Conservation (phyloP, 2,888 invertebrate genomes). For the Nemotelus nigrinus region DNA sequence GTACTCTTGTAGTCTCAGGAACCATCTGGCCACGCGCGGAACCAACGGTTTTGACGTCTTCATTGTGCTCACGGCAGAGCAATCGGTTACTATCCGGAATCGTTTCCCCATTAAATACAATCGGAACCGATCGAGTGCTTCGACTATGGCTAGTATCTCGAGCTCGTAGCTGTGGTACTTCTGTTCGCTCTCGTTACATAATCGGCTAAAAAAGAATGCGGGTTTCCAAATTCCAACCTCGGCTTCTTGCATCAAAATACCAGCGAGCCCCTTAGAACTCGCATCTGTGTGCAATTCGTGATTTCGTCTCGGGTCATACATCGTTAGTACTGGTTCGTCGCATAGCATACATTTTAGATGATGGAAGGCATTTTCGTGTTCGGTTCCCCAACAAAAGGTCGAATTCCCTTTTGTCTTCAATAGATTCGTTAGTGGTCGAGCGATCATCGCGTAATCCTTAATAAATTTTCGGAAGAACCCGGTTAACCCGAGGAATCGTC, state of each 20-base stretch:
- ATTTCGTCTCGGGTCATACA: conserved; percentile 49
- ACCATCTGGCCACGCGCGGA: conserved; percentile 57
- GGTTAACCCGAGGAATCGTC: conserved; percentile 55
- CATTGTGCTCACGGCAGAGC: conserved; percentile 49
- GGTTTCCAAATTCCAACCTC: conserved; percentile 55
- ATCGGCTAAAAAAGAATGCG: conserved; percentile 54
- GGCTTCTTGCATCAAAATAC: conserved; percentile 42
- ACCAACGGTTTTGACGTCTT: conserved; percentile 47
- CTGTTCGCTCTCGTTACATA: conserved; percentile 53
- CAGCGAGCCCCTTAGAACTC: too few relatives aligned
- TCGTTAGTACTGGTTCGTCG: conserved; percentile 50
- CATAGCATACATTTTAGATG: conserved; percentile 47
- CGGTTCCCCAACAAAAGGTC: conserved; percentile 40
- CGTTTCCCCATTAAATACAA: conserved; percentile 43
- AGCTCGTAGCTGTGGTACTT: conserved; percentile 54
- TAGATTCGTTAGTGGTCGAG: conserved; percentile 52
- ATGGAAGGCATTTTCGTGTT: conserved; percentile 38
- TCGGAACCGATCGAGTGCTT: conserved; percentile 38
- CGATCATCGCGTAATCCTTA: conserved; percentile 49
- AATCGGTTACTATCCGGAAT: conserved; percentile 53
- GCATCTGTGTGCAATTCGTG: conserved; percentile 54
- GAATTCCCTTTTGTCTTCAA: conserved; percentile 31
- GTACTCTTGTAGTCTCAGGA: conserved; percentile 49
- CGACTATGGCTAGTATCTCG: conserved; percentile 55
- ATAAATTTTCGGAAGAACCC: conserved; percentile 54